Percentiles rank a stretch among this genome's conserved stretches.
phyloP scores from a whole-genome alignment of 2,888 invertebrate genomes.

The Agrochola litura region DNA sequence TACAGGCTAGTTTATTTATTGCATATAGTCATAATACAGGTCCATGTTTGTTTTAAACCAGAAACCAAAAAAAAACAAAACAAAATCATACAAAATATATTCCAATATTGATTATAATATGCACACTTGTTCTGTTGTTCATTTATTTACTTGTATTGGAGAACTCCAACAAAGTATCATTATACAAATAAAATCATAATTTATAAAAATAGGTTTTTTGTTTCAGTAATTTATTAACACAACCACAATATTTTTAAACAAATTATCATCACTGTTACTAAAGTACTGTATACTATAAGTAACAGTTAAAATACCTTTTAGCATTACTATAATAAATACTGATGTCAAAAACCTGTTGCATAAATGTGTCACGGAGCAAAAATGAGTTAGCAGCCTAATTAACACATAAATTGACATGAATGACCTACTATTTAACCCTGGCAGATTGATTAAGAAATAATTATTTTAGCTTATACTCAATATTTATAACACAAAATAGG shows the following conservation, averaged over 20 bases:
- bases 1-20: no score
- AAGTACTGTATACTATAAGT: background rate
- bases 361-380: constrained; percentile 33
- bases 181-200: background rate
- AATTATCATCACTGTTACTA: constrained; percentile 1
- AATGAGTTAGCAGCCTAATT: constrained; percentile 38
- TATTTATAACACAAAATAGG: background rate
- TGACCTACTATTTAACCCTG: constrained; percentile 49
- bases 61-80: no score
- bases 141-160: background rate
- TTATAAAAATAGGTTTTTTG: background rate
- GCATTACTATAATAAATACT: constrained; percentile 36
- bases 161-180: background rate
- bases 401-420: constrained; percentile 49
- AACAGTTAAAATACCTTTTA: constrained; percentile 39
- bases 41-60: no score
- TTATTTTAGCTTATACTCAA: background rate
- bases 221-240: constrained; percentile 3
- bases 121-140: background rate
- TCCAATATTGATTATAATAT: background rate
- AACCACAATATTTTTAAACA: background rate
- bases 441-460: constrained; percentile 29
- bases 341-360: constrained; percentile 50
- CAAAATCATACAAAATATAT: no score
- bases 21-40: no score